A percentile compares a stretch with the other conserved stretches of the same genome.
Conservation (phyloP, 2,888 invertebrate species). For the Agelastica alni region DNA sequence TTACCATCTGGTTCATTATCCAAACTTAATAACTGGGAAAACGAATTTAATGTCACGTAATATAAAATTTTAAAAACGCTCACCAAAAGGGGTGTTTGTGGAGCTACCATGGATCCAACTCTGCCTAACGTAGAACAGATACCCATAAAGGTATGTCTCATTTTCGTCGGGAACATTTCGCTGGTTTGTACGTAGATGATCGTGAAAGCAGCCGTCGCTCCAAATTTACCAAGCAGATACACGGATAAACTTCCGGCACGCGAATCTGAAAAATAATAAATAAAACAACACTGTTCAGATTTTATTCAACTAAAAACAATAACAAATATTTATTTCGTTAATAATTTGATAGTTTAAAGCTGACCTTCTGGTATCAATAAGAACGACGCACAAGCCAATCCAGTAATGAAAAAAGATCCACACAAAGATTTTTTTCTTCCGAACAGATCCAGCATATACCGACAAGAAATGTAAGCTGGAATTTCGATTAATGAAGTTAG, state of each 20-base stretch:
- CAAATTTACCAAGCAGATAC: slow-evolving; percentile 67
- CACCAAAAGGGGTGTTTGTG: slow-evolving; percentile 70
- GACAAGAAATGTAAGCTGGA: slow-evolving; percentile 70
- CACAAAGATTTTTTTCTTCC: slow-evolving; percentile 69
- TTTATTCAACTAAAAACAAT: neutral
- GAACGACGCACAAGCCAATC: slow-evolving; percentile 62
- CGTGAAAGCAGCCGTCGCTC: slow-evolving; percentile 68
- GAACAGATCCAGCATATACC: slow-evolving; percentile 65
- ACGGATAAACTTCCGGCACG: slow-evolving; percentile 60
- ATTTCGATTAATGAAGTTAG: slow-evolving; percentile 71
- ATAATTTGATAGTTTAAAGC: no score
- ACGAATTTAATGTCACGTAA: neutral
- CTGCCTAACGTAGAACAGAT: slow-evolving; percentile 69
- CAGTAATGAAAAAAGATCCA: slow-evolving; percentile 66
- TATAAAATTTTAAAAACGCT: slow-evolving; percentile 38
- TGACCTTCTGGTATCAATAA: slow-evolving; percentile 64
- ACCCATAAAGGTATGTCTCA: slow-evolving; percentile 66
- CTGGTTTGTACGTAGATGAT: slow-evolving; percentile 70
- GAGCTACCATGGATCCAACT: slow-evolving; percentile 68
- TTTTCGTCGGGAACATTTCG: slow-evolving; percentile 69
- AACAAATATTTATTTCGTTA: no score
- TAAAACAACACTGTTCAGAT: no score
- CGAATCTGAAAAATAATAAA: slow-evolving; percentile 60
- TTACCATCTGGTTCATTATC: no score
- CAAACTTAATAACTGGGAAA: no score